Evolutionary conservation across 2,113 vertebrate species (phyloP), one percentile per base, ranked within the genome.

Genomic region (Isichthys henryi): DNA sequence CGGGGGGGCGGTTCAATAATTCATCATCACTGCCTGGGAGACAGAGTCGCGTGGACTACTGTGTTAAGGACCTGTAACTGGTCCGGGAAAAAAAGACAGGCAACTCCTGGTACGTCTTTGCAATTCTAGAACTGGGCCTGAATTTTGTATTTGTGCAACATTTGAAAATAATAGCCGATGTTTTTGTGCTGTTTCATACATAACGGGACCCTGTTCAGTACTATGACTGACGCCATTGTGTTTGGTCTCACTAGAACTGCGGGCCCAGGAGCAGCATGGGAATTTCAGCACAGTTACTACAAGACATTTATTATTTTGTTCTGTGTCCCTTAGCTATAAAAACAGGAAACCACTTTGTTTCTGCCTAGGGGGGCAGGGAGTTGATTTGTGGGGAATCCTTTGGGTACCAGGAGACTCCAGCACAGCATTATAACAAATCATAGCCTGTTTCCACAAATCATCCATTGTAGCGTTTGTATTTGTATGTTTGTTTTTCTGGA

Each of bases 21-120:
- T 89, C 50, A 89, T 89, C 88, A 89, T 53, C 15, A 10, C 74
- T 83, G 88, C 49, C 88, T 89, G 49, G 35, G 88, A 82, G 88
- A 23, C 74, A 19, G 27, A 21, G 19, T 50, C n/a, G 50, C 39
- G 74, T 83, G 46, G 88, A 19, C 7, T 56, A 35, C 85, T 39
- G 23, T 39, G 46, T 45, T 27, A 83, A 19, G 70, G 74, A 8
- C 49, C 74, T 23, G 49, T 7, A 43, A 31, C 88, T 80, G 45
- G 17, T 80, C 27, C 9, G 45, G 48, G 39, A 53, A 23, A n/a
- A 1, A 50, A n/a, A n/a, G 46, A 52, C 27, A 52, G 48, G 70
- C 19, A 53, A 19, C 27, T 9, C 31, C 43, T 48, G 39, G 82
- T 48, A 46, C 45, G 21, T 43, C 74, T 80, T 43, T 15, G 5